Base-by-base conservation (phyloP, 2,113 vertebrate species). In the Cynocephalus volans region DNA sequence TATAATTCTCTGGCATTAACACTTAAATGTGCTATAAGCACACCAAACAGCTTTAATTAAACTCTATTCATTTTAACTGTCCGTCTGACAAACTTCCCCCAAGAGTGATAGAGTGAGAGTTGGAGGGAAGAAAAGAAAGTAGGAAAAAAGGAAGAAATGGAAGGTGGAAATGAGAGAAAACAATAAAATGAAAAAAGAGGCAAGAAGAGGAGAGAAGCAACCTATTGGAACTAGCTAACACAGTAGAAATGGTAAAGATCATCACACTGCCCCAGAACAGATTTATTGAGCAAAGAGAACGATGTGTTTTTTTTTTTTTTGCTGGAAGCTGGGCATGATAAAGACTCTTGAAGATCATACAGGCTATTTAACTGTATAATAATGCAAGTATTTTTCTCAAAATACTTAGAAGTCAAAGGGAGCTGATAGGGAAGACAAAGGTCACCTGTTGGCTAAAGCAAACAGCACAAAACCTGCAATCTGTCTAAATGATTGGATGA, bases 11-110 rank as follows among this genome's bases (percentile, higher is more conserved):
- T 88, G 36, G 0, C 72, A 21, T 67, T 94, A 76, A 88, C 36
- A 82, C 19, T 85, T 91, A 80, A 64, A 56, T 79, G 21, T 67
- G 17, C 33, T 58, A 31, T 67, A 94, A 95, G 72, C 19, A 92
- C 3, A 94, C 7, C 72, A 93, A 85, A 48, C 0, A 0, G 31
- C n/a, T 93, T 67, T 62, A 94, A 60, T 33, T 58, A 80, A 94
- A 94, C 58, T 89, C 58, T 80, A 36, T 62, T 92, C 56, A 80
- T 50, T 76, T 94, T 76, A 81, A 93, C 56, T 81, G 33, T 80
- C 54, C 33, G 92, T 88, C 45, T 86, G n/a, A 91, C 13, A 73
- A 84, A 73, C 41, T 64, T 96, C 48, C 58, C 33, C 45, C 64
- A 64, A 82, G 50, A 95, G 17, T 88, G 31, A 36, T 17, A 69